These are phyloP conservation scores for Cecidostiba fungosa DNA, from an alignment of 2,888 invertebrate species.

Conservation along the genomic window DNA sequence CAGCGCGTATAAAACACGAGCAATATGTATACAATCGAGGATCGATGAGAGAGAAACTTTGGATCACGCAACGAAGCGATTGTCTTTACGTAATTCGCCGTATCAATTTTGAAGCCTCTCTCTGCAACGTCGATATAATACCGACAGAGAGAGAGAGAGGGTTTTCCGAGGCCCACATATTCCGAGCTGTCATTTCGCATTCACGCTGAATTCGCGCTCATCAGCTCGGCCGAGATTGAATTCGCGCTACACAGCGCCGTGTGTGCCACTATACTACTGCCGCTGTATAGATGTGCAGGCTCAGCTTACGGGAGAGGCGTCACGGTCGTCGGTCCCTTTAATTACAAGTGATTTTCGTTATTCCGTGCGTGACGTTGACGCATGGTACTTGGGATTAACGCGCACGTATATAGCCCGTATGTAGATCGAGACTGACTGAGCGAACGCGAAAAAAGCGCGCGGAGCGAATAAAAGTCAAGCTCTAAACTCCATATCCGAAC, in stretches of 20 bases:
- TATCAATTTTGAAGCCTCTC: constrained; percentile 50
- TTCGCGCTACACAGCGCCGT: constrained; percentile 31
- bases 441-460: not conserved
- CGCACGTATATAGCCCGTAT: not conserved
- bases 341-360: constrained; percentile 62
- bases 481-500: not conserved
- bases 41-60: not conserved
- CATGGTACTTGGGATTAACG: constrained; percentile 54
- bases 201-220: constrained; percentile 59
- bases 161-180: constrained; percentile 23
- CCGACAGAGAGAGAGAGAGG: not conserved
- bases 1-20: not conserved
- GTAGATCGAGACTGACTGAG: not conserved
- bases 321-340: constrained; percentile 58
- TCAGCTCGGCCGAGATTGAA: constrained; percentile 56
- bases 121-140: constrained; percentile 21
- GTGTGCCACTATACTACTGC: not conserved
- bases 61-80: constrained; percentile 41
- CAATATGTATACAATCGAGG: not conserved
- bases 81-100: constrained; percentile 55
- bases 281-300: constrained; percentile 16
- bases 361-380: constrained; percentile 58
- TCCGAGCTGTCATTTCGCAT: constrained; percentile 62
- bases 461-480: constrained; percentile 43
- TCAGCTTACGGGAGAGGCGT: constrained; percentile 52